Evolutionary conservation across 2,113 vertebrate species (phyloP), one percentile per base, ranked within the genome.

Genomic region (Poicephalus gulielmi): DNA sequence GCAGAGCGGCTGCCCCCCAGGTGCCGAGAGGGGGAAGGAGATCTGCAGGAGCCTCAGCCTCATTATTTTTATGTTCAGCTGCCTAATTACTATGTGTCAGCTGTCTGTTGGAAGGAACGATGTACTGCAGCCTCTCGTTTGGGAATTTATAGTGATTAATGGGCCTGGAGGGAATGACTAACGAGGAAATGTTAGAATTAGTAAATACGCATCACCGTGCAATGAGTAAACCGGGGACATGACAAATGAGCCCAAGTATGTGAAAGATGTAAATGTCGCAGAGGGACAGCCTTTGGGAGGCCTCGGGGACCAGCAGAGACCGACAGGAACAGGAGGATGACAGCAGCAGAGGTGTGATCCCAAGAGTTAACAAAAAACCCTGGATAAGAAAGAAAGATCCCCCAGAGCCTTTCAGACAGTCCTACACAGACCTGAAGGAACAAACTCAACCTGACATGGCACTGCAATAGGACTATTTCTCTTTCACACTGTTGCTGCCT

Each of bases 11-110:
- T 95, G 93, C 90, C 93, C 92, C 90, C 1, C 50, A 94, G 85
- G 94, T 96, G 92, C 83, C 2, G 16, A 88, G 95, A 93, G 88
- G 75, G 92, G 95, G 88, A 96, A 86, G 74, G 88, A 96, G 95
- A 94, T 76, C 92, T 87, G 91, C n/a, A 7, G 96, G 96, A 96
- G 94, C 94, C 83, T 84, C 88, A 96, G 95, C 86, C 94, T 96
- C 95, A 94, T 97, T 97, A 96, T 96, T 96, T 96, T 88, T 96
- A 91, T 96, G 95, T 97, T 96, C 96, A 96, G 96, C 91, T 96
- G 96, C 95, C 95, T 97, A 97, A 96, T 96, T 96, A 96, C 96
- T 92, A 94, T 43, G 78, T 97, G 96, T 96, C 96, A 95, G 94
- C 96, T 97, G 96, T 96, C 96, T 97, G 95, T 93, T 95, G 91